Percentiles rank a stretch among this genome's conserved stretches.
Conservation (phyloP, 2,113 vertebrate species). For the Ammodramus savannarum region DNA sequence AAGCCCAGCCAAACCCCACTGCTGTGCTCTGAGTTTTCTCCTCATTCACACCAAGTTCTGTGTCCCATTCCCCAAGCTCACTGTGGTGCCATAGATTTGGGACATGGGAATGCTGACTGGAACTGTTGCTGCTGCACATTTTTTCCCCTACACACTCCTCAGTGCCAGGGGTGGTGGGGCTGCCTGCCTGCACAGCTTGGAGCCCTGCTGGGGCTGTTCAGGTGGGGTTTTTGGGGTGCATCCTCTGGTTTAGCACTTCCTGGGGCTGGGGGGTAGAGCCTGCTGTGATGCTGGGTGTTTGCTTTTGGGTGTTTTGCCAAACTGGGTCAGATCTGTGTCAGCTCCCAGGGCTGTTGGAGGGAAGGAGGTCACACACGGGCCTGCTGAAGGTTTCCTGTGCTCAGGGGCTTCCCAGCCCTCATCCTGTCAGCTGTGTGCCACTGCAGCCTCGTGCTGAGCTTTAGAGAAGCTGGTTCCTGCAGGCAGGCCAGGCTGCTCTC, state of each 20-base stretch:
- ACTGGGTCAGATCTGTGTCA: not conserved
- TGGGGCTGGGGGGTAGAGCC: not conserved
- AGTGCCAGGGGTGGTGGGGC: not conserved
- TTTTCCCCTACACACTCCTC: rapidly evolving
- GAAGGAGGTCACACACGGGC: not conserved
- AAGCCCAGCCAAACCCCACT: no score
- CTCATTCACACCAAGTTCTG: not conserved
- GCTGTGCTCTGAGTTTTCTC: not conserved
- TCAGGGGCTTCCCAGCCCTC: not conserved
- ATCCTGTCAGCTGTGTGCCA: not conserved
- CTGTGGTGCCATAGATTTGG: not conserved
- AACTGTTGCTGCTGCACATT: not conserved
- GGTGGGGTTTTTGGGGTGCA: not conserved
- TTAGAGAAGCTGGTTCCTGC: not conserved
- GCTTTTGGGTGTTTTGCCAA: not conserved
- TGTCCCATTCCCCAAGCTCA: not conserved
- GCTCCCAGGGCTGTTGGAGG: not conserved
- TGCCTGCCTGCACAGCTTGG: not conserved
- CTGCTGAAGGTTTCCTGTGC: not conserved
- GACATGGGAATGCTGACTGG: not conserved
- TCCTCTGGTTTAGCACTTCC: not conserved
- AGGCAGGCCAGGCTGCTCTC: not conserved
- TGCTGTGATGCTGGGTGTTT: rapidly evolving
- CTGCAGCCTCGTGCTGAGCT: not conserved
- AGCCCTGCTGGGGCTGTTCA: not conserved